Evolutionary conservation across 2,888 invertebrate species (phyloP).

Genomic region (Apomyelois bistriatella): DNA sequence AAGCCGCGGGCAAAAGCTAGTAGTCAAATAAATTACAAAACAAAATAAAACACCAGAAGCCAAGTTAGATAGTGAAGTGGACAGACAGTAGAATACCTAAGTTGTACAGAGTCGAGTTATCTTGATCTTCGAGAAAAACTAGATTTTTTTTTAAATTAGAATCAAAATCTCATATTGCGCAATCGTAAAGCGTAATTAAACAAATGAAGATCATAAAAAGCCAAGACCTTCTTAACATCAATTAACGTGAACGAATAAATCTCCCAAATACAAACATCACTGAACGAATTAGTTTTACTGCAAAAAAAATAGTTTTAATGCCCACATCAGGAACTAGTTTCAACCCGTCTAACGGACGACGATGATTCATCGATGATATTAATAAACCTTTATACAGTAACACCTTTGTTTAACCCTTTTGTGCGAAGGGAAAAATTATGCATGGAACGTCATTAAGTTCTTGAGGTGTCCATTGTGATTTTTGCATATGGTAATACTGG

Average conservation of each 20-base stretch:
- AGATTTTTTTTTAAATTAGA: too few species aligned
- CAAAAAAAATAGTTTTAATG: conserved; percentile 40
- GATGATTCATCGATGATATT: conserved; percentile 64
- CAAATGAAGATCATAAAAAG: conserved; percentile 17
- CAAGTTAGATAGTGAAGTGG: too few species aligned
- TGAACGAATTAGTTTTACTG: conserved; percentile 21
- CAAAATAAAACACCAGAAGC: too few species aligned
- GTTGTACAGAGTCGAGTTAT: too few species aligned
- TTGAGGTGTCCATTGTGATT: conserved; percentile 64
- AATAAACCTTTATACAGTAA: conserved; percentile 64
- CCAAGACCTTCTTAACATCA: conserved; percentile 18
- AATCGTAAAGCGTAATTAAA: neutral
- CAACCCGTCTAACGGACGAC: conserved; percentile 67
- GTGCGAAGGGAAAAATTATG: conserved; percentile 56
- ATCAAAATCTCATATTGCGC: too few species aligned
- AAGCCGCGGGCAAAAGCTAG: too few species aligned
- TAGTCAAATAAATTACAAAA: too few species aligned
- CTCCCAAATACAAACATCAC: conserved; percentile 28
- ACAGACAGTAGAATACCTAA: too few species aligned
- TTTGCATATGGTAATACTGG: conserved; percentile 66
- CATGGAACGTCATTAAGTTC: conserved; percentile 67
- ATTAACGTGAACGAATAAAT: conserved; percentile 50
- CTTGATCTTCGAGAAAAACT: too few species aligned
- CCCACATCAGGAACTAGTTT: conserved; percentile 29
- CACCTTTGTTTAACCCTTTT: conserved; percentile 72